Conservation (phyloP, 2,888 invertebrate genomes). For the Napeogenes sylphis region DNA sequence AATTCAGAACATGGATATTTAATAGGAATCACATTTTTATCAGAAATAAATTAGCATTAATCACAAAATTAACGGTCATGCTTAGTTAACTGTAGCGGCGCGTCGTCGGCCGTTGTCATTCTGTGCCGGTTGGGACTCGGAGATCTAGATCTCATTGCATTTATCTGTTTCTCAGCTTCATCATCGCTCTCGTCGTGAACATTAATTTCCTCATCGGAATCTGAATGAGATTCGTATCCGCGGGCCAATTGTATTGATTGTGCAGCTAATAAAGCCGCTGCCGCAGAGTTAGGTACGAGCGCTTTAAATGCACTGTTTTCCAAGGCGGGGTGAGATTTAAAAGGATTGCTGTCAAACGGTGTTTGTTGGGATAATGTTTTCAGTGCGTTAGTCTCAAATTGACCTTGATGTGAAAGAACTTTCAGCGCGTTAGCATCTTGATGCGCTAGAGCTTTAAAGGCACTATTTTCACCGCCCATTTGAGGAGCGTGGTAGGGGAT, state of each 20-base stretch:
- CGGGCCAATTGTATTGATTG: slow-evolving; percentile 69
- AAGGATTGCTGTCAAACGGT: slow-evolving; percentile 58
- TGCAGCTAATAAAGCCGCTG: slow-evolving; percentile 76
- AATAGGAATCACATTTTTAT: slow-evolving; percentile 58
- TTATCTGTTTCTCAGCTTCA: slow-evolving; percentile 70
- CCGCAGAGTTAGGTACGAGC: slow-evolving; percentile 82
- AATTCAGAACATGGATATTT: slow-evolving; percentile 57
- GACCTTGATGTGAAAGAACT: slow-evolving; percentile 75
- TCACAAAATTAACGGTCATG: slow-evolving; percentile 79
- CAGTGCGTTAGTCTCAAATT: slow-evolving; percentile 77
- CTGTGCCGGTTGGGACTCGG: slow-evolving; percentile 64
- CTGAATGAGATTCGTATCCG: slow-evolving; percentile 75
- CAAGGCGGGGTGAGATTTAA: slow-evolving; percentile 74
- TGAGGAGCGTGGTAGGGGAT: slow-evolving; percentile 78
- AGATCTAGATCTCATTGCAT: slow-evolving; percentile 65
- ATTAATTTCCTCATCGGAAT: slow-evolving; percentile 89
- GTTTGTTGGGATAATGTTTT: slow-evolving; percentile 69
- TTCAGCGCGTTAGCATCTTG: slow-evolving; percentile 79
- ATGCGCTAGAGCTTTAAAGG: slow-evolving; percentile 86
- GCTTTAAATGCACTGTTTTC: slow-evolving; percentile 92
- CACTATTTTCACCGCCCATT: slow-evolving; percentile 95
- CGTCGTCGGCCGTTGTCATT: slow-evolving; percentile 58
- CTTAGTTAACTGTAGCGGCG: slow-evolving; percentile 84
- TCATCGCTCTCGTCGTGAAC: slow-evolving; percentile 88
- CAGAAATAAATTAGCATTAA: slow-evolving; percentile 48